Conservation (phyloP, 2,888 invertebrate species). For the Ennomos erosarius region DNA sequence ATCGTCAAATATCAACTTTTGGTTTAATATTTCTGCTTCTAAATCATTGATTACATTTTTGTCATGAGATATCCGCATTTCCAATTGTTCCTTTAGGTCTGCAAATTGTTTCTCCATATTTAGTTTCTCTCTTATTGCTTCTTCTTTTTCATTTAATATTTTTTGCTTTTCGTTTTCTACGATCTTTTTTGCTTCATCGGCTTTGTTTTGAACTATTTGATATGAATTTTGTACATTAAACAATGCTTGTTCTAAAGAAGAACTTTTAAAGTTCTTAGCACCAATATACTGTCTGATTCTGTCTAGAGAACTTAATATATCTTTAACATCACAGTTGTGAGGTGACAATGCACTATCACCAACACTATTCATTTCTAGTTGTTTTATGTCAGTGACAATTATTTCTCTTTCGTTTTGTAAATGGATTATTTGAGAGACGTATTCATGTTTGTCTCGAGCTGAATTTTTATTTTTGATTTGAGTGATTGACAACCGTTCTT, state of each 20-base stretch:
- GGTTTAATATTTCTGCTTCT: constrained; percentile 66
- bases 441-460: constrained; percentile 55
- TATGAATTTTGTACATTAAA: constrained; percentile 70
- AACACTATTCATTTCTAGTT: constrained; percentile 66
- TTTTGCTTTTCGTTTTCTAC: constrained; percentile 76
- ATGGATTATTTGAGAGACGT: constrained; percentile 53
- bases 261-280: constrained; percentile 53
- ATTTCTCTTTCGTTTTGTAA: constrained; percentile 65
- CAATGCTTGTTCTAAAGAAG: constrained; percentile 63
- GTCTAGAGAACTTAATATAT: constrained; percentile 62
- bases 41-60: constrained; percentile 63
- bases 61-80: constrained; percentile 59
- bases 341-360: constrained; percentile 64
- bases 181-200: constrained; percentile 72
- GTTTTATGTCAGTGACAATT: constrained; percentile 64
- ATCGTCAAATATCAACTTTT: constrained; percentile 67
- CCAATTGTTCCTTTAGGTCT: constrained; percentile 58
- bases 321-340: constrained; percentile 55
- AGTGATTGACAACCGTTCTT: constrained; percentile 58
- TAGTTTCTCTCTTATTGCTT: constrained; percentile 61
- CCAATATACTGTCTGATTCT: constrained; percentile 62
- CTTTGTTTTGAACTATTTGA: constrained; percentile 69
- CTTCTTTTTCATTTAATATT: constrained; percentile 71
- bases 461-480: constrained; percentile 58
- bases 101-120: constrained; percentile 60